Evolutionary conservation across 2,113 vertebrate species (phyloP).

Genomic region (Marmota monax): DNA sequence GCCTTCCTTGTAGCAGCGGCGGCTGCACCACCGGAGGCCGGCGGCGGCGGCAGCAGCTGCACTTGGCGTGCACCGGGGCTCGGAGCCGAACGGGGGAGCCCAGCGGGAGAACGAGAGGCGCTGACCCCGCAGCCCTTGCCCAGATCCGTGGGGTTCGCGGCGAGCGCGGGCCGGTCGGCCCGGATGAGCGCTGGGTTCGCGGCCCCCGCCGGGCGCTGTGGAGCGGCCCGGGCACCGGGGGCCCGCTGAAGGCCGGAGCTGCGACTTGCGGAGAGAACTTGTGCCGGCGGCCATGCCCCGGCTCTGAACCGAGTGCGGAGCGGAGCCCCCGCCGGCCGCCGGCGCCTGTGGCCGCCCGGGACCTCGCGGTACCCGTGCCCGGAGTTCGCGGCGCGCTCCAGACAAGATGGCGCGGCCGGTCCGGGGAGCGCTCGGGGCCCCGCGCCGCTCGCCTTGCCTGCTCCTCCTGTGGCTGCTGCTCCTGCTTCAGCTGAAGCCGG

Average conservation of each 20-base stretch:
- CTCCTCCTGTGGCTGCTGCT: constrained; percentile 83
- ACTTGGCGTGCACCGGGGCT: neutral
- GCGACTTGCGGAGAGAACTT: neutral
- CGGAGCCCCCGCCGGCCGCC: neutral
- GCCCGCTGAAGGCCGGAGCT: constrained; percentile 46
- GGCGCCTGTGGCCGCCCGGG: neutral
- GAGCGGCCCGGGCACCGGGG: neutral
- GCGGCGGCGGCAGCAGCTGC: neutral
- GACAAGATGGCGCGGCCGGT: constrained; percentile 97
- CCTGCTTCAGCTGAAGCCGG: constrained; percentile 51
- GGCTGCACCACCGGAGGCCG: no score
- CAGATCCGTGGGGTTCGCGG: neutral
- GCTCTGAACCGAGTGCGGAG: constrained; percentile 44
- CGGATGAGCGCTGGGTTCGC: constrained; percentile 71
- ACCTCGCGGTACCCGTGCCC: constrained; percentile 43
- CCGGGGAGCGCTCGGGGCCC: constrained; percentile 87
- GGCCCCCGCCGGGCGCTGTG: constrained; percentile 41
- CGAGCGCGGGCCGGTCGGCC: constrained; percentile 27
- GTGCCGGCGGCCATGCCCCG: constrained; percentile 48
- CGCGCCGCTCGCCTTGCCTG: constrained; percentile 80
- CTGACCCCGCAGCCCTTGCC: neutral
- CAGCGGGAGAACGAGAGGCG: neutral
- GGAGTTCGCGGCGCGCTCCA: constrained; percentile 81
- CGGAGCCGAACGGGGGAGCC: neutral
- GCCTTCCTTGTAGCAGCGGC: neutral